Evolutionary conservation across 2,113 vertebrate species (phyloP).

Genomic region (Oncorhynchus tshawytscha): DNA sequence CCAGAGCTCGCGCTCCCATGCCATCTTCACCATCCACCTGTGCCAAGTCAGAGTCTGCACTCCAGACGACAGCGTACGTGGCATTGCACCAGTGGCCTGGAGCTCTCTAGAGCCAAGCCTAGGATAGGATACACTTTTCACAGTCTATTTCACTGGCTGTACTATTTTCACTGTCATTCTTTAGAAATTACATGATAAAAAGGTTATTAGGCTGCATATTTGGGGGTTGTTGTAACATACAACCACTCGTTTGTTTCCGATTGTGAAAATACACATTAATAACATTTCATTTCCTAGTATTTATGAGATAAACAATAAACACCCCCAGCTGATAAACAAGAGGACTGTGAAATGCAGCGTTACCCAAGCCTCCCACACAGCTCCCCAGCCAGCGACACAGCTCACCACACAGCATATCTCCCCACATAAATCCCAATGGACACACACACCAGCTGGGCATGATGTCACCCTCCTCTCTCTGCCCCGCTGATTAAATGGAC

Average conservation of each 20-base stretch:
- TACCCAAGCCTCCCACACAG: neutral
- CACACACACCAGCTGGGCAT: constrained; percentile 3
- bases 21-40: constrained; percentile 96
- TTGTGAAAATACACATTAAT: too few relatives aligned
- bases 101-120: neutral
- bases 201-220: too few relatives aligned
- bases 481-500: neutral
- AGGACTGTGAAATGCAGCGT: too few relatives aligned
- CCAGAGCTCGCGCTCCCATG: constrained; percentile 97
- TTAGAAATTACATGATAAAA: too few relatives aligned
- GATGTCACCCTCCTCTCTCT: neutral
- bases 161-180: too few relatives aligned
- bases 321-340: too few relatives aligned
- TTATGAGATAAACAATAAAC: too few relatives aligned
- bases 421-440: neutral
- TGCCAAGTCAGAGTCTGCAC: constrained; percentile 92
- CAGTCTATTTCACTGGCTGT: too few relatives aligned
- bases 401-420: neutral
- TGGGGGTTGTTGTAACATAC: too few relatives aligned
- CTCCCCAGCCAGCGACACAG: neutral
- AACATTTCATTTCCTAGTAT: too few relatives aligned
- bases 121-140: too few relatives aligned
- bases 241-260: too few relatives aligned
- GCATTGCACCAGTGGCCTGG: neutral
- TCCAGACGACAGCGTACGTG: constrained; percentile 76